phyloP scores from a whole-genome alignment of 2,113 vertebrate species.

The Lonchura striata region DNA sequence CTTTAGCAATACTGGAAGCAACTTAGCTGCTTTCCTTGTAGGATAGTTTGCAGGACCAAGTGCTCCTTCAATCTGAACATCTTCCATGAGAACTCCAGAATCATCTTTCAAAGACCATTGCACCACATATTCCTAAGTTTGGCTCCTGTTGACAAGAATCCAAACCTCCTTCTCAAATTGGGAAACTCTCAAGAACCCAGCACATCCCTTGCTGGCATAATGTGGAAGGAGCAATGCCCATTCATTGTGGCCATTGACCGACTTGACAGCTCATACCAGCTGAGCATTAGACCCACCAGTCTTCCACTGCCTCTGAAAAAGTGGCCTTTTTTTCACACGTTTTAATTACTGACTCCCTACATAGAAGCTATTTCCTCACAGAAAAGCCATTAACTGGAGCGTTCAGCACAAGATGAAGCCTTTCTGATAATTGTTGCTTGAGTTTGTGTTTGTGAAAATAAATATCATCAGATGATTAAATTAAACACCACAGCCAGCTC shows the following conservation, averaged over 20 bases:
- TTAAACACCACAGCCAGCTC: conserved; percentile 42
- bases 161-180: neutral
- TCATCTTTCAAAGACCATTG: neutral
- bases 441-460: conserved; percentile 49
- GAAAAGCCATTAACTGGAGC: neutral
- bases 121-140: neutral
- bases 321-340: conserved; percentile 38
- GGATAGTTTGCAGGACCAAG: neutral
- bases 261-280: neutral
- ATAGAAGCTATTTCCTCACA: conserved; percentile 28
- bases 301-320: neutral
- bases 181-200: neutral
- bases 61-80: neutral
- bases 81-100: neutral
- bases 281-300: neutral
- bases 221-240: neutral
- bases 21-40: neutral
- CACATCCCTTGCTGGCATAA: neutral
- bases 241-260: neutral
- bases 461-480: conserved; percentile 62
- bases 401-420: neutral
- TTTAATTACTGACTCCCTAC: conserved; percentile 56
- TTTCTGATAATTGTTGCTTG: conserved; percentile 44
- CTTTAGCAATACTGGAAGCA: neutral
- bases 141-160: neutral